Evolutionary conservation across 2,797 vertebrate genomes (phyloP).

Genomic region (Myotis myotis): DNA sequence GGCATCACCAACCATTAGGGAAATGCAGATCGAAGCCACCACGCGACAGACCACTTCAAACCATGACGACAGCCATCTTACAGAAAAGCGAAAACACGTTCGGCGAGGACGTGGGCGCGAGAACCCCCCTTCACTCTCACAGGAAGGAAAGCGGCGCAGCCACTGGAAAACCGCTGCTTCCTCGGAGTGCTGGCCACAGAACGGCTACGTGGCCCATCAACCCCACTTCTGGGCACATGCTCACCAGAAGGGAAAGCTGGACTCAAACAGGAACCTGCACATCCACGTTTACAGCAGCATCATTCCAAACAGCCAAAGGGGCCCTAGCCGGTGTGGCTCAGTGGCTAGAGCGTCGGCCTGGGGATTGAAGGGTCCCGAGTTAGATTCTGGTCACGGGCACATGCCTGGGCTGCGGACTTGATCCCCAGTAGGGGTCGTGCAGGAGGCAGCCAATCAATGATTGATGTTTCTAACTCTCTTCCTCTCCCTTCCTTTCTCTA

Average conservation of each 20-base stretch:
- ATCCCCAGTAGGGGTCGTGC: too few species aligned
- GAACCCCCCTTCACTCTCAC: accelerated
- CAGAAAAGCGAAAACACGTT: not conserved
- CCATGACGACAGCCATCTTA: accelerated
- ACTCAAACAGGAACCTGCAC: accelerated
- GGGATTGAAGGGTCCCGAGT: too few species aligned
- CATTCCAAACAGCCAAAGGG: too few species aligned
- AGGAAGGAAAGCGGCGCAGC: not conserved
- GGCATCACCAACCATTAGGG: not conserved
- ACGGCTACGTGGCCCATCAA: accelerated
- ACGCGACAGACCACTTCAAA: not conserved
- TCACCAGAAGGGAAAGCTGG: not conserved
- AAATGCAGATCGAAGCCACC: not conserved
- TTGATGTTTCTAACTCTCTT: too few species aligned
- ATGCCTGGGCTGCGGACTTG: too few species aligned
- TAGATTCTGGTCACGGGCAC: too few species aligned
- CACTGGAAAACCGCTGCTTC: not conserved
- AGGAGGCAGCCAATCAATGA: too few species aligned
- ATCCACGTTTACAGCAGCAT: accelerated
- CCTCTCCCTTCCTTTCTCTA: too few species aligned
- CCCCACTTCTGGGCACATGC: accelerated
- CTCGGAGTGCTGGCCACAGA: not conserved
- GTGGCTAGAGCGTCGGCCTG: too few species aligned
- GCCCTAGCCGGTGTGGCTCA: too few species aligned
- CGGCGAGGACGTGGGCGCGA: accelerated